phyloP scores from a whole-genome alignment of 92 coral and sea anemone species.

The Parazoanthus darwini region DNA sequence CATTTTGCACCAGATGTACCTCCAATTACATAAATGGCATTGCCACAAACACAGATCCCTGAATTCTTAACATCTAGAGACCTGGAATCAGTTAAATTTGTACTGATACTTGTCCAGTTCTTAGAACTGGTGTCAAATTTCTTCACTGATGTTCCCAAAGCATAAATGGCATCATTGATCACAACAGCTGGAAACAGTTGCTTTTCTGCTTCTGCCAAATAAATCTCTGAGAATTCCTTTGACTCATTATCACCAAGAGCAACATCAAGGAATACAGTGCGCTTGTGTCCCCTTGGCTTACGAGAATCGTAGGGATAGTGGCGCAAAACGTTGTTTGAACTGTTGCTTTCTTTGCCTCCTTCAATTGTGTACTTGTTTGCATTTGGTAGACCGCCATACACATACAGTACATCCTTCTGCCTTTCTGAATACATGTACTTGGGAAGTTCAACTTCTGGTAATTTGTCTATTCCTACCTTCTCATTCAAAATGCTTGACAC shows the following conservation, averaged over 20 bases:
- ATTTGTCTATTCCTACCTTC: not conserved
- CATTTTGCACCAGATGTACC: conserved; percentile 50
- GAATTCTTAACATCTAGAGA: conserved; percentile 29
- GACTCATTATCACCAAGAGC: conserved; percentile 23
- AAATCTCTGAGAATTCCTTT: conserved; percentile 40
- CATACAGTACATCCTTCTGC: conserved; percentile 51
- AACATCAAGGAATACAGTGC: conserved; percentile 21
- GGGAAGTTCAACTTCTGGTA: not conserved
- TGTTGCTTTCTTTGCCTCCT: conserved; percentile 10
- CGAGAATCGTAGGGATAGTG: conserved; percentile 29
- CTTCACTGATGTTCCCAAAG: conserved; percentile 32
- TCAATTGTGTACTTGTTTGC: conserved; percentile 28
- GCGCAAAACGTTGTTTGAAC: not conserved
- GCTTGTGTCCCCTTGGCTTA: conserved; percentile 31
- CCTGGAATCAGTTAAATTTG: not conserved
- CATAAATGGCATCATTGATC: conserved; percentile 34
- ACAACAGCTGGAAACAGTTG: conserved; percentile 30
- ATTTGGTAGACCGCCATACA: conserved; percentile 55
- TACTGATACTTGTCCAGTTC: conserved; percentile 39
- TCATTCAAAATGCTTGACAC: conserved; percentile 22
- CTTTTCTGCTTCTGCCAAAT: conserved; percentile 42
- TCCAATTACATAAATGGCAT: conserved; percentile 54
- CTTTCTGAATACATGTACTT: conserved; percentile 40
- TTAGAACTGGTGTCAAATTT: conserved; percentile 43
- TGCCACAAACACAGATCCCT: conserved; percentile 33